A percentile compares a stretch with the other conserved stretches of the same genome.
These are phyloP conservation scores for Drosophila putrida DNA, from an alignment of 2,888 invertebrate genomes.

Conservation along the genomic window DNA sequence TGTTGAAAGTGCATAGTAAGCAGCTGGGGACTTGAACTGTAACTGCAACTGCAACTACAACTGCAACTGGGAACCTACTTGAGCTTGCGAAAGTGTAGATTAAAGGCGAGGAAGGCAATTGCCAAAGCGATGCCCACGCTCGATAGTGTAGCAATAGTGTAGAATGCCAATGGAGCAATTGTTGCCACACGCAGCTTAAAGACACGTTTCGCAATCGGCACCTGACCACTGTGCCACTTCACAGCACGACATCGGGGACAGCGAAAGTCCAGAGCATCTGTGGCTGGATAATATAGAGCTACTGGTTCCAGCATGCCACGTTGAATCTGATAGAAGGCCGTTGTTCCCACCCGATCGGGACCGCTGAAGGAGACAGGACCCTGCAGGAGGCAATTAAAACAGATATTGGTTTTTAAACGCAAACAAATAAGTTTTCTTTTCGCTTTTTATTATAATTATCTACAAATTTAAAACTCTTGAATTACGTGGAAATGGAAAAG, in stretches of 20 bases:
- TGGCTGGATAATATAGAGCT: constrained; percentile 90
- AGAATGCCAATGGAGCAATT: constrained; percentile 91
- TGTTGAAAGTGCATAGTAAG: constrained; percentile 52
- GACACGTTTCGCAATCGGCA: constrained; percentile 92
- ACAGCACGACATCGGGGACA: constrained; percentile 90
- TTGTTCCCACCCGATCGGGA: constrained; percentile 94
- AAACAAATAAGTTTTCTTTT: too few relatives aligned
- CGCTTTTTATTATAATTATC: too few relatives aligned
- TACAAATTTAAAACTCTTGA: too few relatives aligned
- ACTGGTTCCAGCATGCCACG: constrained; percentile 90
- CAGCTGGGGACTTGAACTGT: constrained; percentile 16
- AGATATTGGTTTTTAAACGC: too few relatives aligned
- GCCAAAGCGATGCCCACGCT: constrained; percentile 91
- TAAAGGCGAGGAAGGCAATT: constrained; percentile 91
- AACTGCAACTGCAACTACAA: background rate
- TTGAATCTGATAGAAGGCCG: constrained; percentile 95
- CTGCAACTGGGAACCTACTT: constrained; percentile 87
- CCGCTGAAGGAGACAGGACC: constrained; percentile 96
- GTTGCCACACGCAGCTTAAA: constrained; percentile 91
- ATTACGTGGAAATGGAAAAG: too few relatives aligned
- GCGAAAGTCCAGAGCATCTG: constrained; percentile 88
- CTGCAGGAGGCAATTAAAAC: constrained; percentile 85
- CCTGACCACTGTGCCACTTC: constrained; percentile 91
- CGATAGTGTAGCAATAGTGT: constrained; percentile 90
- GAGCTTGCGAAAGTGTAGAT: constrained; percentile 92